Percentiles rank a stretch among this genome's conserved stretches.
phyloP scores from a whole-genome alignment of 2,888 invertebrate genomes.

The Agrochola litura region DNA sequence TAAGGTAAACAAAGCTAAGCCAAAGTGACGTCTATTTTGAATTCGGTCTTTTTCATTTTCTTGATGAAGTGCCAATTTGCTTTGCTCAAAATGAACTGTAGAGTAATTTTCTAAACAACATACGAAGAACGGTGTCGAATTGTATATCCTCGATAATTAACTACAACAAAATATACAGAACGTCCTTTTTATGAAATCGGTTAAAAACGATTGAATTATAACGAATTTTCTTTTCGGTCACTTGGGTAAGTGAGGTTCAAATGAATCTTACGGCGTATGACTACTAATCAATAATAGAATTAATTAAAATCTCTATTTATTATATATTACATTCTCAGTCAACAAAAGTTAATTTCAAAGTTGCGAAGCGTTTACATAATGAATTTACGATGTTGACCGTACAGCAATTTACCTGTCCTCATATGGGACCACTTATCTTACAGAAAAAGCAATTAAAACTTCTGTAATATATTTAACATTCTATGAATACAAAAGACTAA shows the following conservation, averaged over 20 bases:
- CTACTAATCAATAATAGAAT: not conserved
- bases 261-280: not conserved
- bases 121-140: not conserved
- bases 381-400: conserved; percentile 22
- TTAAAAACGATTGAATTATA: not conserved
- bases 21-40: conserved; percentile 12
- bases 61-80: not conserved
- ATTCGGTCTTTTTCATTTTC: conserved; percentile 5
- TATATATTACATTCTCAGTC: not conserved
- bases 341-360: conserved; percentile 2
- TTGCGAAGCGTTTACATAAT: conserved; percentile 2
- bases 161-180: too few relatives aligned
- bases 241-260: not conserved
- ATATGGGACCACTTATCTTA: not conserved
- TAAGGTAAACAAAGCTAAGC: conserved; percentile 25
- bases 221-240: not conserved
- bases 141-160: too few relatives aligned
- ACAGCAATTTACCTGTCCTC: conserved; percentile 5
- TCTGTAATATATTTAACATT: not conserved
- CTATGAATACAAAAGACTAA: not conserved
- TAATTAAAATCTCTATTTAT: not conserved
- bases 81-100: not conserved
- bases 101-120: not conserved
- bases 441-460: conserved; percentile 32
- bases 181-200: not conserved